Conservation (phyloP, 1,140 invertebrate genomes). For the Scaptomyza hsui region DNA sequence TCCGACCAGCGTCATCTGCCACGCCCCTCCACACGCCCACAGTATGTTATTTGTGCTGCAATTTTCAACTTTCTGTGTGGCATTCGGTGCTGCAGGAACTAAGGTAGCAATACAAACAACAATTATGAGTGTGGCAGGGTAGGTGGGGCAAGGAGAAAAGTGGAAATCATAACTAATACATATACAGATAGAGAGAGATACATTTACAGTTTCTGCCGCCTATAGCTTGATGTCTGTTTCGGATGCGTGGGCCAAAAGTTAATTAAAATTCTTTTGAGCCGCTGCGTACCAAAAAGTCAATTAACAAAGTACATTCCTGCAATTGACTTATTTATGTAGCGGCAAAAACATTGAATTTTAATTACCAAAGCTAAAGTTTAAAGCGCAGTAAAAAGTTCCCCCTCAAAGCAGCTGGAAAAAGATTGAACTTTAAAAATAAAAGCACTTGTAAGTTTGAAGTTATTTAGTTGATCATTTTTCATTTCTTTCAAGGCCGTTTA, state of each 20-base stretch:
- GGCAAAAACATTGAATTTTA: background rate
- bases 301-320: constrained; percentile 26
- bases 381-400: background rate
- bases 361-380: background rate
- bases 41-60: constrained; percentile 43
- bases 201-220: background rate
- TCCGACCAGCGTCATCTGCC: constrained; percentile 49
- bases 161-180: constrained; percentile 7
- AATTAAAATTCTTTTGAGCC: constrained; percentile 49
- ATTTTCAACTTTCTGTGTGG: constrained; percentile 75
- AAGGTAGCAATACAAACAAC: constrained; percentile 40
- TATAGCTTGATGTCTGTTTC: background rate
- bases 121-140: constrained; percentile 30
- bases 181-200: background rate
- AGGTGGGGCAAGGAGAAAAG: background rate
- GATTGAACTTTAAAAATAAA: too few species aligned
- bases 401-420: background rate
- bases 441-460: too few species aligned
- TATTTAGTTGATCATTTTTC: too few species aligned
- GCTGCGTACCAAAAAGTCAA: constrained; percentile 5
- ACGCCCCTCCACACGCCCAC: constrained; percentile 17
- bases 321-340: background rate
- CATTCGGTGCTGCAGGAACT: constrained; percentile 51
- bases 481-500: too few species aligned
- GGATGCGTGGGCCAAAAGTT: constrained; percentile 19